phyloP scores from a whole-genome alignment of 2,113 vertebrate species.

The Siniperca knerii region DNA sequence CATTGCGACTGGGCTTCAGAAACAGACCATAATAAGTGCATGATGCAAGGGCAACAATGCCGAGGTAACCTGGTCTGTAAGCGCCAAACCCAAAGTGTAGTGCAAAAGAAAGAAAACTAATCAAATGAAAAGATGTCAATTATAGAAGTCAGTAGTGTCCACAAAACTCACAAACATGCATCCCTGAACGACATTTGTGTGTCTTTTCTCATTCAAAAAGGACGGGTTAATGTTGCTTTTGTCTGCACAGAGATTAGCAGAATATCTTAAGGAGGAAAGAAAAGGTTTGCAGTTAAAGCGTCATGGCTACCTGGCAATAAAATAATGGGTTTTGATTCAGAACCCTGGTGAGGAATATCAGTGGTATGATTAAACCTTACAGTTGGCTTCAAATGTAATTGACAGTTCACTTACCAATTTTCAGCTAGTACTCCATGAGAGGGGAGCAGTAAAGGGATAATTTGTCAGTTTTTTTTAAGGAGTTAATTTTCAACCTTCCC shows the following conservation, averaged over 20 bases:
- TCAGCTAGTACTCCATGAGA: conserved; percentile 66
- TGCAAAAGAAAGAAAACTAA: conserved; percentile 86
- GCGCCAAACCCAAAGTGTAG: conserved; percentile 84
- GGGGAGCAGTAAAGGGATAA: conserved; percentile 64
- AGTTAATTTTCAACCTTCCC: conserved; percentile 63
- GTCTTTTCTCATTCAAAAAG: conserved; percentile 77
- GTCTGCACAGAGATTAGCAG: conserved; percentile 76
- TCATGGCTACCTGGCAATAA: conserved; percentile 81
- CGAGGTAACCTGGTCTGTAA: conserved; percentile 87
- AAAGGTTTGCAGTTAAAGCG: conserved; percentile 81
- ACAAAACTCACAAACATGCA: conserved; percentile 85
- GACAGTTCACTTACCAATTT: conserved; percentile 74
- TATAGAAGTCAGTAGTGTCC: conserved; percentile 81
- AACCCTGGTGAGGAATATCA: conserved; percentile 75
- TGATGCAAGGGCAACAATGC: conserved; percentile 85
- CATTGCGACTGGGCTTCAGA: conserved; percentile 72
- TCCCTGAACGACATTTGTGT: conserved; percentile 86
- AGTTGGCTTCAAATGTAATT: conserved; percentile 62
- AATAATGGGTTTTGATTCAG: conserved; percentile 72
- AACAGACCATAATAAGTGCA: conserved; percentile 86
- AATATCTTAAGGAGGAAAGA: conserved; percentile 78
- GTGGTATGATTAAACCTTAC: conserved; percentile 66
- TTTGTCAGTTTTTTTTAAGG: conserved; percentile 54
- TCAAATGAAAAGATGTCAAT: conserved; percentile 68
- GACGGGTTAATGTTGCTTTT: conserved; percentile 76